phyloP scores from a whole-genome alignment of 2,797 vertebrate genomes.

The Potorous gilbertii region DNA sequence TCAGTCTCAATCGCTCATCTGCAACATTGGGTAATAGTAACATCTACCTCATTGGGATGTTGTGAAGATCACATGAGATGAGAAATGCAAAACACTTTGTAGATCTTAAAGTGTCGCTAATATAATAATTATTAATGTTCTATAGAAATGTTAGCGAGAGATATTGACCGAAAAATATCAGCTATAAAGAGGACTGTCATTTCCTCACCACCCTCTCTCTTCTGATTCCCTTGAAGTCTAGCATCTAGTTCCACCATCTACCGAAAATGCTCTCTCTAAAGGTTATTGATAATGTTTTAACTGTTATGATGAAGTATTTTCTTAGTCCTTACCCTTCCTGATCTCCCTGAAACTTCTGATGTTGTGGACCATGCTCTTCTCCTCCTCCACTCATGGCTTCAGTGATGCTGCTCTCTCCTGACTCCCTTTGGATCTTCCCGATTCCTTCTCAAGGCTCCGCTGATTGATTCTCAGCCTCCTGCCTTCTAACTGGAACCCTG shows the following conservation, averaged over 20 bases:
- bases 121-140: not conserved
- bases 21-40: constrained; percentile 19
- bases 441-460: not conserved
- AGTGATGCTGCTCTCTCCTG: no score
- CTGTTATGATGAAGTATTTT: not conserved
- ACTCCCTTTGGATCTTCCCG: not conserved
- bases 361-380: not conserved
- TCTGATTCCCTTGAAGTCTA: not conserved
- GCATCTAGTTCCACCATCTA: not conserved
- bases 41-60: constrained; percentile 35
- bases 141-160: not conserved
- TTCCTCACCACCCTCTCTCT: not conserved
- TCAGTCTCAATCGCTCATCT: constrained; percentile 6
- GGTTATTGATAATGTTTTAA: not conserved
- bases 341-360: not conserved
- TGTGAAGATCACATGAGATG: constrained; percentile 26
- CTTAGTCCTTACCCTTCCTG: not conserved
- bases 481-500: not conserved
- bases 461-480: not conserved
- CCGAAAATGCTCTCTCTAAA: not conserved
- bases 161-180: not conserved
- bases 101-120: constrained; percentile 8
- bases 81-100: constrained; percentile 28
- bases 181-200: not conserved
- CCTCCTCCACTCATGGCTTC: no score